phyloP scores from a whole-genome alignment of 2,797 vertebrate species.

The Enteromius unitaeniatus region DNA sequence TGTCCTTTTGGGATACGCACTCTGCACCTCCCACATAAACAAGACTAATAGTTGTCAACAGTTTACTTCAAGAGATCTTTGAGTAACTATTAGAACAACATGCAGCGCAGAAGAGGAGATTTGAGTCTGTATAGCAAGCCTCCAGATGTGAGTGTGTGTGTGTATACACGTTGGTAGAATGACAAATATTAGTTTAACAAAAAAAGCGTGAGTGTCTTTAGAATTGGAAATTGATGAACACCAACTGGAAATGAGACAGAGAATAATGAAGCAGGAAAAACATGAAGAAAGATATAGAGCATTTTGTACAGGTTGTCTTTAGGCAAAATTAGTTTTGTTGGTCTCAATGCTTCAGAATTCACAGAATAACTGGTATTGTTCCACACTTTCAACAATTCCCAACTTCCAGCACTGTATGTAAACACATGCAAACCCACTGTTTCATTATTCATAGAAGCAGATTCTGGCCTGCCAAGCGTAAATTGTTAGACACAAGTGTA shows the following conservation, averaged over 20 bases:
- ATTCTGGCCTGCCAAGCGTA: constrained; percentile 30
- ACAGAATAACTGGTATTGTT: not conserved
- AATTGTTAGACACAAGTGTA: constrained; percentile 3
- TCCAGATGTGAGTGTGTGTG: constrained; percentile 48
- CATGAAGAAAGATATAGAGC: constrained; percentile 8
- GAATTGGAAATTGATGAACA: constrained; percentile 72
- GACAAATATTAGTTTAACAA: constrained; percentile 82
- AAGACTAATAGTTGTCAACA: constrained; percentile 33
- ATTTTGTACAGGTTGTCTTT: constrained; percentile 31
- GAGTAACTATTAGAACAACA: constrained; percentile 44
- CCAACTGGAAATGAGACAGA: constrained; percentile 41
- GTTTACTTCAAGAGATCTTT: constrained; percentile 29
- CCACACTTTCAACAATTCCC: not conserved
- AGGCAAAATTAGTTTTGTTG: not conserved
- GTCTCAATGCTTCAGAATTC: constrained; percentile 14
- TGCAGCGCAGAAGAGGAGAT: constrained; percentile 28
- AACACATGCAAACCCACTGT: constrained; percentile 23
- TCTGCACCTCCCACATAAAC: not conserved
- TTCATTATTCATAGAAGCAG: constrained; percentile 50
- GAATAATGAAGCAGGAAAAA: not conserved
- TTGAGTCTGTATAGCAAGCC: constrained; percentile 19
- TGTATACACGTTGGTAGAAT: constrained; percentile 66
- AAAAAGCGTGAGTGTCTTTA: constrained; percentile 57
- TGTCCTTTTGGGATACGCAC: constrained; percentile 17
- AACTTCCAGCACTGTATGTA: constrained; percentile 1